phyloP scores from a whole-genome alignment of 1,140 invertebrate genomes.

The Atta colombica region DNA sequence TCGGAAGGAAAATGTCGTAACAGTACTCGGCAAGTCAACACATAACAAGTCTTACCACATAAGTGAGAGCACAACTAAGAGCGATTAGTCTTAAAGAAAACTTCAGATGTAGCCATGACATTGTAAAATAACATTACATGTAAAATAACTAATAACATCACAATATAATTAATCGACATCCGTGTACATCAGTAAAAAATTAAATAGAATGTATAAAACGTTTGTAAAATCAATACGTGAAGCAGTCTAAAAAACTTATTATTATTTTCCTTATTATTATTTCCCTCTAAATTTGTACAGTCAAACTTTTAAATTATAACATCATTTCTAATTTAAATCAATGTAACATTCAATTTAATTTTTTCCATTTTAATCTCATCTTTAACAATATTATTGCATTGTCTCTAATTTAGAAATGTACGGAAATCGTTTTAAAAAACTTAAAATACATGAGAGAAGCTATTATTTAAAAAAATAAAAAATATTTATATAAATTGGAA shows the following conservation, averaged over 20 bases:
- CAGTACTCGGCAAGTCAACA: background rate
- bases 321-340: background rate
- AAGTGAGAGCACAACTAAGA: background rate
- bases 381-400: no score
- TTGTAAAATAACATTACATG: background rate
- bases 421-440: no score
- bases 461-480: no score
- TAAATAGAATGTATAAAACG: background rate
- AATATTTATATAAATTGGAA: no score
- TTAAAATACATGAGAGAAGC: no score
- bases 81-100: background rate
- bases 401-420: no score
- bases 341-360: conserved; percentile 1
- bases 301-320: no score
- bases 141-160: background rate
- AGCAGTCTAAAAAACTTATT: background rate
- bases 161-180: background rate
- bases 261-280: background rate
- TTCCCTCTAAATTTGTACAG: background rate
- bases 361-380: background rate
- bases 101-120: background rate
- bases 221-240: background rate
- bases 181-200: background rate
- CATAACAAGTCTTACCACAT: background rate
- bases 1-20: background rate